Evolutionary conservation across 2,113 vertebrate genomes (phyloP), one percentile per base, ranked within the genome.

Genomic region (Dipodomys stephensi): DNA sequence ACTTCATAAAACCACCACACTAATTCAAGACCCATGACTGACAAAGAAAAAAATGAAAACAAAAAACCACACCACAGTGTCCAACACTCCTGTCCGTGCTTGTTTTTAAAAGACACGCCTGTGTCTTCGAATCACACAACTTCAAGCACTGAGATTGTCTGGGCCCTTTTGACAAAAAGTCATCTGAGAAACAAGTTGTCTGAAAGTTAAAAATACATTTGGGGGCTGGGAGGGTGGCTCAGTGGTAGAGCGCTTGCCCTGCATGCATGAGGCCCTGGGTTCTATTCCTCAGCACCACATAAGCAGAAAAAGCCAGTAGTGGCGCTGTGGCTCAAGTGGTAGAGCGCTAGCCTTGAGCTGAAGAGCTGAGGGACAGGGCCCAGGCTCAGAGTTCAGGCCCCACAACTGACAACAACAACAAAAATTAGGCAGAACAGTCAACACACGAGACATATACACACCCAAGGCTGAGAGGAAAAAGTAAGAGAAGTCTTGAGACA

Each of bases 81-180:
- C 3, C 19, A 12, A 27, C 12, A 3, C 23, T 2, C n/a, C 2
- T 7, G 18, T 3, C 0, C 19, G 28, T 0, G 1, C 69, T 46
- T 6, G 7, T 1, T 69, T 35, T 27, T 19, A 1, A 19, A 35
- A 89, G 87, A 53, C 67, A 32, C 88, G 20, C 68, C 83, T 0
- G 6, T 2, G 0, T 73, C 90, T 65, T 60, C 64, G 7, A 6
- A 27, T 25, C 22, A 32, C 57, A 27, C 6, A 0, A 23, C 83
- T 69, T 35, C 27, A n/a, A 53, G n/a, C 10, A 4, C 80, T 0
- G 0, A 62, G 85, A 44, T 0, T 73, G 88, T 88, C 94, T 86
- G 80, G 86, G 93, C 88, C 67, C n/a, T 92, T 87, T 77, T 95
- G 92, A 96, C 88, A 93, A 93, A 91, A 86, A 93, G 74, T 90